phyloP scores from a whole-genome alignment of 1,140 invertebrate genomes.

The Aphaenogaster floridana region DNA sequence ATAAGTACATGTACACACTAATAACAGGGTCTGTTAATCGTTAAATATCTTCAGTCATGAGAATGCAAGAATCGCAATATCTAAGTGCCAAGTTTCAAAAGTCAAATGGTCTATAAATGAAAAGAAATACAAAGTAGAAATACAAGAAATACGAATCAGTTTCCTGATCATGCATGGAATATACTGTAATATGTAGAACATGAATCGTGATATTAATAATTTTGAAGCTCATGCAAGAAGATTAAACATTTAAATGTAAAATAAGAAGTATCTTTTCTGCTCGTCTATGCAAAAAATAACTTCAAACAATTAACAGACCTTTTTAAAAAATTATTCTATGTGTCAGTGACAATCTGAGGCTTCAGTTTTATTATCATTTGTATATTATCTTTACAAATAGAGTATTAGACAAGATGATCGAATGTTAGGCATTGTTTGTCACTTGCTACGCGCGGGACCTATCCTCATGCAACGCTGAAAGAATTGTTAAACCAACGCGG shows the following conservation, averaged over 20 bases:
- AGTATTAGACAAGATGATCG: conserved; percentile 21
- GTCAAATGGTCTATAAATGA: background rate
- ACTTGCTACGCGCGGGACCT: conserved; percentile 42
- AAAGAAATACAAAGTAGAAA: background rate
- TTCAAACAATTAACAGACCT: background rate
- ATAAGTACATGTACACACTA: background rate
- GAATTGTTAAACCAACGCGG: conserved; percentile 73
- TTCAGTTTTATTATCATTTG: background rate
- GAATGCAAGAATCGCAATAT: background rate
- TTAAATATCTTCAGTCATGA: background rate
- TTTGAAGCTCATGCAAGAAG: background rate
- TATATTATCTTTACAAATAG: background rate
- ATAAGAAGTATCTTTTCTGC: background rate
- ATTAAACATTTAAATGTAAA: background rate
- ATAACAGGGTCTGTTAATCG: background rate
- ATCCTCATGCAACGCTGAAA: conserved; percentile 57
- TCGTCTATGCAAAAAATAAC: background rate
- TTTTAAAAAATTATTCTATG: background rate
- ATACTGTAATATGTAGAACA: background rate
- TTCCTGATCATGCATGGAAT: no score
- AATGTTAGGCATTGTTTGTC: conserved; percentile 34
- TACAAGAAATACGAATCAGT: no score
- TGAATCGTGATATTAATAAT: background rate
- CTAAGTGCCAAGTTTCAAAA: background rate
- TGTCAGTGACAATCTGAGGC: background rate